Percentiles rank a stretch among this genome's conserved stretches.
Conservation (phyloP, 1,140 invertebrate species). For the Philopotamus ludificatus region DNA sequence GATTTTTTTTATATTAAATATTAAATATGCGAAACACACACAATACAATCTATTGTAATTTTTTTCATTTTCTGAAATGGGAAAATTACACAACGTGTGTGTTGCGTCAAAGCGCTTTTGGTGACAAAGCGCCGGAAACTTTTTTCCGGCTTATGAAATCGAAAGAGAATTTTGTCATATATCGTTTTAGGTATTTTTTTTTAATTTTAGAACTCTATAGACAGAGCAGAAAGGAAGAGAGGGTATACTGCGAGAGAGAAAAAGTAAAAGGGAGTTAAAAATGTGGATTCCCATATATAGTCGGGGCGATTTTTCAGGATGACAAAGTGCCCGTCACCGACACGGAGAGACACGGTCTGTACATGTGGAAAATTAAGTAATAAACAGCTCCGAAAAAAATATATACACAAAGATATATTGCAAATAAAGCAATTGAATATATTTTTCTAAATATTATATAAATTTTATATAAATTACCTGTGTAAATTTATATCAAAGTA, state of each 20-base stretch:
- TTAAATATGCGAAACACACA: too few species aligned
- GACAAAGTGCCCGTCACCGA: slow-evolving; percentile 36
- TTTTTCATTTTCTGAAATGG: too few species aligned
- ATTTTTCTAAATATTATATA: too few species aligned
- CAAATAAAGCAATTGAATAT: too few species aligned
- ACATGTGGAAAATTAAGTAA: slow-evolving; percentile 40
- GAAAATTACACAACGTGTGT: slow-evolving; percentile 18
- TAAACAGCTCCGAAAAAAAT: slow-evolving; percentile 31
- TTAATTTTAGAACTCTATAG: slow-evolving; percentile 18
- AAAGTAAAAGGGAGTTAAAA: slow-evolving; percentile 1
- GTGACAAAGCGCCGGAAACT: neutral
- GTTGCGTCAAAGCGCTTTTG: neutral
- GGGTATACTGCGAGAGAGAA: neutral
- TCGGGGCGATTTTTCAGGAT: slow-evolving; percentile 35
- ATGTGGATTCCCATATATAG: neutral
- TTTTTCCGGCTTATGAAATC: slow-evolving; percentile 12
- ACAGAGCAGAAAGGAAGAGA: neutral
- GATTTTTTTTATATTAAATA: too few species aligned
- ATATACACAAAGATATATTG: too few species aligned
- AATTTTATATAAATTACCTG: too few species aligned
- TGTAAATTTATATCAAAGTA: too few species aligned
- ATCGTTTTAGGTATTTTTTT: slow-evolving; percentile 16
- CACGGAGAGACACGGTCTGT: slow-evolving; percentile 32
- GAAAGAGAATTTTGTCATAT: slow-evolving; percentile 14
- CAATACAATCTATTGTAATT: too few species aligned